Percentiles rank a stretch among this genome's conserved stretches.
phyloP scores from a whole-genome alignment of 2,113 vertebrate species.

The Cyphomyrus discorhynchus region DNA sequence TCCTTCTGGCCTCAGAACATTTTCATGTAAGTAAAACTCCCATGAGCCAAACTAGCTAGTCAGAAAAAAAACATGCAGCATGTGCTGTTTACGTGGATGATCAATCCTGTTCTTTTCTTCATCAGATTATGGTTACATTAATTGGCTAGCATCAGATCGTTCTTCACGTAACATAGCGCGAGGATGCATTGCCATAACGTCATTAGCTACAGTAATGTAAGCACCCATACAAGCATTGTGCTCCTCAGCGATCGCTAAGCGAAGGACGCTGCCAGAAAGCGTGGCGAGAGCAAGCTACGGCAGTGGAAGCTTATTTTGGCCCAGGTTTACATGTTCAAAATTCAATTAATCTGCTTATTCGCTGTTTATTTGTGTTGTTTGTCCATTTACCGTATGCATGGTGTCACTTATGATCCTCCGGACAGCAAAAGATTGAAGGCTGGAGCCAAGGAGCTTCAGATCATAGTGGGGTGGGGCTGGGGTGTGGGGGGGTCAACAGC shows the following conservation, averaged over 20 bases:
- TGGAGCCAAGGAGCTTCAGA: background rate
- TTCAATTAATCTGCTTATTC: background rate
- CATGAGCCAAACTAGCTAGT: slow-evolving; percentile 12
- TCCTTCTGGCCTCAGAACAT: too few relatives aligned
- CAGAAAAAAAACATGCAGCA: slow-evolving; percentile 27
- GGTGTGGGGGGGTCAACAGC: background rate
- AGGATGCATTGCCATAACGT: background rate
- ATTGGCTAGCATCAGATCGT: background rate
- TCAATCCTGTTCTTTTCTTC: slow-evolving; percentile 17
- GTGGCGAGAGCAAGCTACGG: background rate
- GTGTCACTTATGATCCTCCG: background rate
- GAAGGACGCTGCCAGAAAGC: background rate
- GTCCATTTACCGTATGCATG: background rate
- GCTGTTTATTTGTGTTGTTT: background rate
- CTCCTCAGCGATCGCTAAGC: background rate
- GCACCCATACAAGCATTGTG: slow-evolving; percentile 19
- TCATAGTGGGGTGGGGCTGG: background rate
- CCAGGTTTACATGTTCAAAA: background rate
- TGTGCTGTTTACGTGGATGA: slow-evolving; percentile 1
- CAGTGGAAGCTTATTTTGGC: slow-evolving; percentile 1
- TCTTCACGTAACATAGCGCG: background rate
- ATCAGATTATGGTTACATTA: background rate
- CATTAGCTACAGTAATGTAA: background rate
- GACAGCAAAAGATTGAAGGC: background rate
- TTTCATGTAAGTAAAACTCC: too few relatives aligned